Evolutionary conservation across 2,888 invertebrate species (phyloP).

Genomic region (Tipula unca): DNA sequence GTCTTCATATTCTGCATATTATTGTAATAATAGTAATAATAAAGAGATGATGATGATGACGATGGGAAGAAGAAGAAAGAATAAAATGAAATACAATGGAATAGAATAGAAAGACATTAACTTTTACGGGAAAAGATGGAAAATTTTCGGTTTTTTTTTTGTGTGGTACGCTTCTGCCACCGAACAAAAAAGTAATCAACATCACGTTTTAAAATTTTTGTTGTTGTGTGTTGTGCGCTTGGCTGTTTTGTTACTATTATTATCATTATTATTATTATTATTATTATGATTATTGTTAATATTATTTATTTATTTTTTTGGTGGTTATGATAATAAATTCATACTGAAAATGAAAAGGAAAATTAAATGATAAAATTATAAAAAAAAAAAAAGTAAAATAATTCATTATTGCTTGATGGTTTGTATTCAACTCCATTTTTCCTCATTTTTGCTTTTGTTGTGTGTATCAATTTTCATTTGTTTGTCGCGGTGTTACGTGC

Average conservation of each 20-base stretch:
- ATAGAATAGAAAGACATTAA: conserved; percentile 14
- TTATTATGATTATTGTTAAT: not conserved
- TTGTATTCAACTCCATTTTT: not conserved
- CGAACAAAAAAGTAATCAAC: conserved; percentile 14
- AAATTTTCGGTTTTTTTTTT: not conserved
- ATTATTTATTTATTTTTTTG: not conserved
- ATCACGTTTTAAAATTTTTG: not conserved
- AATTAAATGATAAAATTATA: not conserved
- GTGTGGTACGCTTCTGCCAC: not conserved
- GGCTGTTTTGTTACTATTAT: not conserved
- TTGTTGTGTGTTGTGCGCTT: not conserved
- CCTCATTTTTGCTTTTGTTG: not conserved
- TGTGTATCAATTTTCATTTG: not conserved
- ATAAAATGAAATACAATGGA: not conserved
- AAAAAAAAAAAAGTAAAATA: not conserved
- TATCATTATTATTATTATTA: not conserved
- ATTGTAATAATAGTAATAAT: not conserved
- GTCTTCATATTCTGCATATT: conserved; percentile 14
- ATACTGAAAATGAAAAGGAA: not conserved
- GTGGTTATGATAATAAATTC: conserved; percentile 8
- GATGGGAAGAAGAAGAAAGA: not conserved
- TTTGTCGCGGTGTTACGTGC: not conserved
- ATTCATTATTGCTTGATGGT: not conserved
- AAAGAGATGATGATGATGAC: not conserved
- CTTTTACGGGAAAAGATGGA: not conserved